A percentile compares a stretch with the other conserved stretches of the same genome.
Conservation (phyloP, 2,113 vertebrate species). For the Seriola dumerili region DNA sequence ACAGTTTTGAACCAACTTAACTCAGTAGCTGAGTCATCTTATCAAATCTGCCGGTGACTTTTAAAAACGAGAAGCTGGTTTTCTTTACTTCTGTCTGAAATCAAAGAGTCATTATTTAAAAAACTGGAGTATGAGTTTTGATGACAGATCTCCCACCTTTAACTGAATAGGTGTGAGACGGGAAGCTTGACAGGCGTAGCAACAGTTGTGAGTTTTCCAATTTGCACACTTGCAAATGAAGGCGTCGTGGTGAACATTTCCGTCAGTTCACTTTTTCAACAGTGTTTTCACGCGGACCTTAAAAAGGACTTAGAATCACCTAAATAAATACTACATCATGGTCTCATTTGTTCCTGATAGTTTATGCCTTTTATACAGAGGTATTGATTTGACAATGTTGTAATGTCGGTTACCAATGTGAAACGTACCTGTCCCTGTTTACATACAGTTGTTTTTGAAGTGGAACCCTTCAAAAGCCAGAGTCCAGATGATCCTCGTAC, state of each 20-base stretch:
- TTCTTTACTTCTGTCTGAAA: background rate
- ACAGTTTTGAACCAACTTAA: background rate
- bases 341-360: conserved; percentile 66
- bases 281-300: background rate
- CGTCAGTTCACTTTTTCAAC: background rate
- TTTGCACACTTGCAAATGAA: background rate
- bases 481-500: conserved; percentile 46
- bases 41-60: background rate
- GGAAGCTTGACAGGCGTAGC: background rate
- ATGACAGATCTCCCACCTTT: background rate
- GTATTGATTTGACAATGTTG: background rate
- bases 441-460: conserved; percentile 32
- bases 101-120: background rate
- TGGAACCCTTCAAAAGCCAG: conserved; percentile 63
- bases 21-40: background rate
- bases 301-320: background rate
- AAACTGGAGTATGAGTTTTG: background rate
- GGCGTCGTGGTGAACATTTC: background rate
- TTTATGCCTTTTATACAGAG: background rate
- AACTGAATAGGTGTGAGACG: background rate
- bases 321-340: conserved; percentile 8
- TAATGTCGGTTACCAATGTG: conserved; percentile 22
- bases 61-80: background rate
- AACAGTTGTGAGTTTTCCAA: background rate
- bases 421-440: background rate